Base-by-base conservation (phyloP, 2,888 invertebrate genomes). In the Thymelicus lineola region DNA sequence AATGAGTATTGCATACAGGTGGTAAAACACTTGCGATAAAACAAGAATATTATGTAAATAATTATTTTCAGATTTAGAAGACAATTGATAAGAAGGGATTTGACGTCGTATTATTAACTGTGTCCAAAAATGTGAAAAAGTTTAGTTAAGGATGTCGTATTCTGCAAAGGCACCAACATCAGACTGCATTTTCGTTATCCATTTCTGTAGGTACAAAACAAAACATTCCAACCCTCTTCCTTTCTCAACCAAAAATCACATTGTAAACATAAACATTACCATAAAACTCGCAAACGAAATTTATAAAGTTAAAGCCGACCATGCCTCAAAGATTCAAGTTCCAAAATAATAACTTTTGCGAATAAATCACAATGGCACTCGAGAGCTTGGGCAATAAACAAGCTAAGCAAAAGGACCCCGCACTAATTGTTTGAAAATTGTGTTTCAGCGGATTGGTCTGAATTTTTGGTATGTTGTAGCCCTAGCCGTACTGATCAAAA, bases 311-410 rank as follows among this genome's bases (percentile, higher is more conserved):
- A 45, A 69, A 58, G 69, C 63, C 36, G 48, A 28, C 48, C 20
- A 38, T 42, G 58, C 48, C 58, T 63, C 57, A 63, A 69, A 69
- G 69, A 17, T 36, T 63, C 63, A 50, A 69, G 69, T 48, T 20
- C 58, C 57, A 50, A 69, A 63, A 69, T 63, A 69, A 62, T 69
- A 69, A 69, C 62, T 69, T 69, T 55, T 20, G 10, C 36, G 69
- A 64, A 69, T 64, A 69, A 64, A 69, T 69, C 69, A 69, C 63
- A 64, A 69, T 50, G 58, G 63, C 63, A 63, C 69, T 69, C 58
- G 20, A 55, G 67, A 59, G 69, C 57, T 62, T 57, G 28, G 20
- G 57, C 62, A 58, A 69, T 69, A 62, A 63, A 69, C 69, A 64
- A 69, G 63, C 63, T 69, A 57, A 28, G 48, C 69, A 63, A 59